Evolutionary conservation across 2,113 vertebrate species (phyloP).

Genomic region (Conger conger): DNA sequence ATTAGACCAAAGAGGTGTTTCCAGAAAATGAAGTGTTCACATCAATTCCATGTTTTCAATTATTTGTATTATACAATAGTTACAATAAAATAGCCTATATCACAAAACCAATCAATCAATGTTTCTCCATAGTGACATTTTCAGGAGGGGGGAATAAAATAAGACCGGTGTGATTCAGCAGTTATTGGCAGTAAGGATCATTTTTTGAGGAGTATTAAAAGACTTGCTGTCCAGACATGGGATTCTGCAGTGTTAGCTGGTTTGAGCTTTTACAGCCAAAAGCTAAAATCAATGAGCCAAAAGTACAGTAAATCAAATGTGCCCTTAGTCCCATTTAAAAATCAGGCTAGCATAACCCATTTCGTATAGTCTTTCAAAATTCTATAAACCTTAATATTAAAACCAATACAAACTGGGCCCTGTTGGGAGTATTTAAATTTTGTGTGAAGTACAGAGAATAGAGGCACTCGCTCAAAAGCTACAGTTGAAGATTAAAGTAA

Average conservation of each 20-base stretch:
- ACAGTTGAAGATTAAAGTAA: too few relatives aligned
- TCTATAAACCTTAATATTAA: neutral
- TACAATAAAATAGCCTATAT: neutral
- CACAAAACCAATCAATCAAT: neutral
- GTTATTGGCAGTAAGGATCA: neutral
- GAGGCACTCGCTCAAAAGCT: neutral
- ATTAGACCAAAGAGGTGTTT: neutral
- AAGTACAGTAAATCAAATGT: neutral
- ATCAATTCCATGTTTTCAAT: neutral
- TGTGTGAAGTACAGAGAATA: neutral
- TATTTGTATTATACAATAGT: neutral
- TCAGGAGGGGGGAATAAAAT: neutral
- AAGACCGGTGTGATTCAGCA: neutral
- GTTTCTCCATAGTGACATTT: neutral
- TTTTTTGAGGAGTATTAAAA: neutral
- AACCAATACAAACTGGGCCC: neutral
- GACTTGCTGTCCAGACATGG: neutral
- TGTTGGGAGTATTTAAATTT: neutral
- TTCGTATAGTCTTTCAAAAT: neutral
- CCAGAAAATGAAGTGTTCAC: too few relatives aligned
- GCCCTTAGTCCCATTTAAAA: neutral
- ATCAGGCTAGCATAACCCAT: neutral
- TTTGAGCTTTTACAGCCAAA: neutral
- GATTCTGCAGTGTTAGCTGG: neutral
- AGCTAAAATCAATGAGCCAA: neutral